Base-by-base conservation (phyloP, 2,888 invertebrate genomes). In the Acronicta leporina region DNA sequence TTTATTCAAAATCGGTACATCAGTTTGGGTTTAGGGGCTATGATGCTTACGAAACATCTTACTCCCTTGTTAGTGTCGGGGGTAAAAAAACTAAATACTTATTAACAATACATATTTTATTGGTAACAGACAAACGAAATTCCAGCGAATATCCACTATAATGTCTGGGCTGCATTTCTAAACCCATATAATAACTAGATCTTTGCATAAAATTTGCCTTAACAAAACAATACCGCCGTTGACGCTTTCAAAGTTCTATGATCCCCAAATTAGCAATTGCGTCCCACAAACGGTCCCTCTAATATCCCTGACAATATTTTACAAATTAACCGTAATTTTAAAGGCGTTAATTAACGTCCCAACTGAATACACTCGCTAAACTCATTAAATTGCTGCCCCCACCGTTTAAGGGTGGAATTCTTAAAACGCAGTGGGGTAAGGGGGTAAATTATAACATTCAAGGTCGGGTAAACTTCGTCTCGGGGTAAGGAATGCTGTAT, bases 381-480 rank as follows among this genome's bases (percentile, higher is more conserved):
- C 77, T 82, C 79, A 77, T 84, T 84, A 83, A 86, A 85, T 83
- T 83, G 81, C 77, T 75, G 74, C 68, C 75, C 70, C 73, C 70
- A 68, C 71, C 80, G 81, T 81, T 87, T 81, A 81, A 70, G 69
- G 77, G 68, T 51, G 83, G 80, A 83, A 86, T 87, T 87, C 86
- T 82, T 79, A 82, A 83, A 84, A 81, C 73, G 68, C 67, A 68
- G 67, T 63, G 77, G 64, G 55, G 74, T 73, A 62, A 53, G 53
- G n/a, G 54, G 73, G 75, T 78, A 79, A 82, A 85, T 83, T 84
- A 83, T 74, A 66, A 78, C 79, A 68, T 81, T 86, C 88, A 87
- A 88, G 87, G 88, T 85, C 87, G 83, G 78, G 56, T 73, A 75
- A 82, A 80, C 76, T 79, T 67, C 38, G 75, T 50, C 72, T 66